Evolutionary conservation across 2,797 vertebrate genomes (phyloP).

Genomic region (Pelochelys cantorii): DNA sequence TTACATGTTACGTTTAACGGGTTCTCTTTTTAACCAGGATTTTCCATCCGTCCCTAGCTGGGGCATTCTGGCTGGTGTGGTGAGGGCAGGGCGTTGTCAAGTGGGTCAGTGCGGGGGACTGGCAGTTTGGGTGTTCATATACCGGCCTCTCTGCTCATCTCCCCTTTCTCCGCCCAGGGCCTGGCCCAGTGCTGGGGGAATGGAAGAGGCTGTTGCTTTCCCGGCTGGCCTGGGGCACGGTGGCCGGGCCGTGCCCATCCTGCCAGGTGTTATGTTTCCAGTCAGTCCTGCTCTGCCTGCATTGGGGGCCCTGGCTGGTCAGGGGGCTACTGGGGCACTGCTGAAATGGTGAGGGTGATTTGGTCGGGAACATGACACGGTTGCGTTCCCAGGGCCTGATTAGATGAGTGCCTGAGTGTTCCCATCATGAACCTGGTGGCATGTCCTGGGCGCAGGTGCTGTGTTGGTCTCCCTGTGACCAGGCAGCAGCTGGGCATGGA

Average conservation of each 20-base stretch:
- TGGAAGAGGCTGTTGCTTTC: not conserved
- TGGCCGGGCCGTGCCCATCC: not conserved
- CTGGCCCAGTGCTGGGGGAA: not conserved
- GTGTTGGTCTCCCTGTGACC: not conserved
- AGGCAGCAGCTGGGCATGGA: too few relatives aligned
- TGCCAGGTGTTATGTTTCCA: not conserved
- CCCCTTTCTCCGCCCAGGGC: too few relatives aligned
- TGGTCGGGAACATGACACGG: not conserved
- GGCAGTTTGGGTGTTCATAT: not conserved
- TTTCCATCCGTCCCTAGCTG: too few relatives aligned
- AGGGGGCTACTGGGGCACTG: too few relatives aligned
- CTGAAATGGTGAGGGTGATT: not conserved
- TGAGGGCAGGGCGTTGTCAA: not conserved
- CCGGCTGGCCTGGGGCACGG: not conserved
- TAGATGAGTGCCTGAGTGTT: not conserved
- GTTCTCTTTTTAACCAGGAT: too few relatives aligned
- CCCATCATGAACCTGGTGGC: not conserved
- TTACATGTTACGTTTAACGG: too few relatives aligned
- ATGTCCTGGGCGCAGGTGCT: not conserved
- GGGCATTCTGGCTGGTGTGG: not conserved
- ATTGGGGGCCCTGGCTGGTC: not conserved
- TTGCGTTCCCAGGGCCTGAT: not conserved
- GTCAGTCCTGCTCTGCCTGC: not conserved
- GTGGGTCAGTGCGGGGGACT: not conserved
- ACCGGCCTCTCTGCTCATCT: too few relatives aligned